phyloP scores from a whole-genome alignment of 2,797 vertebrate genomes.

The Peromyscus attwateri region DNA sequence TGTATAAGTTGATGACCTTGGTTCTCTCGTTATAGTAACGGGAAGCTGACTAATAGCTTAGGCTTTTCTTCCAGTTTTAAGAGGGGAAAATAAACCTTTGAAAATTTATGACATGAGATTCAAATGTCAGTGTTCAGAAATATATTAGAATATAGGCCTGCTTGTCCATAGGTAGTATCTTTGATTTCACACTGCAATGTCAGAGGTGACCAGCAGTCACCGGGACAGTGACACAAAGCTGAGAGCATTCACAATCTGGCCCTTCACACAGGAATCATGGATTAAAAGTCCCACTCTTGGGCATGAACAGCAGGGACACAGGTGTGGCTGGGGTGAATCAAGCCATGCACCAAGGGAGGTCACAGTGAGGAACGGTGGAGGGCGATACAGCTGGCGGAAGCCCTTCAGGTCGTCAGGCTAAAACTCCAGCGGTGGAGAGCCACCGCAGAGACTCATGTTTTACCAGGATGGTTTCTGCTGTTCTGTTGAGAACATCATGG shows the following conservation, averaged over 20 bases:
- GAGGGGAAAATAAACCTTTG: not conserved
- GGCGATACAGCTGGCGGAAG: fast-evolving
- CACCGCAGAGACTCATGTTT: not conserved
- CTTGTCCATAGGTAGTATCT: not conserved
- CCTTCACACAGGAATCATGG: not conserved
- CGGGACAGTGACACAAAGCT: not conserved
- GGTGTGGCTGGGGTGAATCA: not conserved
- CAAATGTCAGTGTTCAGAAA: not conserved
- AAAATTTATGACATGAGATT: not conserved
- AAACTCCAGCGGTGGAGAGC: not conserved
- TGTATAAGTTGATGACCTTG: not conserved
- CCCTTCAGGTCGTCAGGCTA: not conserved
- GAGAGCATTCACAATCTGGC: not conserved
- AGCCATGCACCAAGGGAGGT: not conserved
- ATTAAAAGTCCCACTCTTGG: not conserved
- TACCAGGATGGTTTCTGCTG: not conserved
- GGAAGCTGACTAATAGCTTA: not conserved
- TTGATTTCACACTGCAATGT: fast-evolving
- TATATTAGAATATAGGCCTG: not conserved
- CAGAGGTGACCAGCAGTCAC: not conserved
- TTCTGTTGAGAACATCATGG: not conserved
- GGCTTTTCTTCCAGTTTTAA: not conserved
- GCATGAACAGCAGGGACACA: not conserved
- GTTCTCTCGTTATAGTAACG: not conserved
- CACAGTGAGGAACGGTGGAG: not conserved